Base-by-base conservation (phyloP, 2,888 invertebrate genomes). In the Autographa pulchrina region DNA sequence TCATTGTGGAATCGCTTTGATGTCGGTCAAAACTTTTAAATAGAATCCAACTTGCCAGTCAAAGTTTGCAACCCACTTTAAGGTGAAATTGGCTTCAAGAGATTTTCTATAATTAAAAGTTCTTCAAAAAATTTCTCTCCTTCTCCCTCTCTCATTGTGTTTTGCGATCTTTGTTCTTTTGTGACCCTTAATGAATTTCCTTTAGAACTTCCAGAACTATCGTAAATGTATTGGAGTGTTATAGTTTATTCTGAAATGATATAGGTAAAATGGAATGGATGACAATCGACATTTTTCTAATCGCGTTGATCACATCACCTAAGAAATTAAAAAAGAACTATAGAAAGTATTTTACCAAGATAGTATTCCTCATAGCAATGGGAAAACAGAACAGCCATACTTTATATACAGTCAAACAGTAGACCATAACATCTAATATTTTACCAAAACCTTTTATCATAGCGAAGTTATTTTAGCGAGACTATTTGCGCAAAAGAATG, bases 101-200 rank as follows among this genome's bases (percentile, higher is more conserved):
- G 81, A 83, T 87, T 86, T 84, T 83, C 85, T 88, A 86, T 88
- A 89, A 88, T 89, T 89, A 88, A 86, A 88, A 89, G 83, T 86
- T 89, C 78, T 81, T 85, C 59, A 84, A 84, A 86, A 83, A 81
- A 70, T 64, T 76, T 80, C 79, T 75, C 74, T 65, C 77, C 75
- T 52, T 82, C 83, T 80, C 79, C 61, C 68, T 81, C 81, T 65
- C 59, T 61, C 75, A 76, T 78, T 83, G 81, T 77, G 56, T 65
- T 71, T 67, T 72, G 58, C 48, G n/a, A 74, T 71, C 81, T 80
- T 84, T 82, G 63, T 77, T 74, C 73, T 77, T 77, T 80, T 83
- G 74, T 75, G 65, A 41, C 67, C 52, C 13, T 68, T 74, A 77
- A 81, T 68, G 65, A 78, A 80, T 74, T 70, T 70, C 16, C 58